Evolutionary conservation across 2,888 invertebrate species (phyloP).

Genomic region (Apotomis capreana): DNA sequence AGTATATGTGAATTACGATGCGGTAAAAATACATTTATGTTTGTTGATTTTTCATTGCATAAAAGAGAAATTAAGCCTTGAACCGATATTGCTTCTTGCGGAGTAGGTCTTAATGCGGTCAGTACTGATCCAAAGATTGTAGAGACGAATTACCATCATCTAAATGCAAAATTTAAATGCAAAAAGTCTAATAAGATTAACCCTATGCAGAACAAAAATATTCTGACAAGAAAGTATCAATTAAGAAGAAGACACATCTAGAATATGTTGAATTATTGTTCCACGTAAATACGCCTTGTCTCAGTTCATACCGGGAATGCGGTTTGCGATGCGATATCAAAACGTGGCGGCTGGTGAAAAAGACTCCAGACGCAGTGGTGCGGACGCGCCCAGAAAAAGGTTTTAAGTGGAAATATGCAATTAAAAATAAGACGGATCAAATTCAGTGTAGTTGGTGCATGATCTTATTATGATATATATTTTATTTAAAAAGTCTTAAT

Average conservation of each 20-base stretch:
- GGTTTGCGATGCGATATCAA: constrained; percentile 43
- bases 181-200: neutral
- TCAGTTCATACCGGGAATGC: constrained; percentile 45
- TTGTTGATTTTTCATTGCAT: no score
- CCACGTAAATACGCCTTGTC: constrained; percentile 14
- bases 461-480: no score
- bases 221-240: constrained; percentile 2
- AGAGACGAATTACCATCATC: no score
- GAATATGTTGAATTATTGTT: neutral
- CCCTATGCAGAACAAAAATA: neutral
- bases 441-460: neutral
- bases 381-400: constrained; percentile 23
- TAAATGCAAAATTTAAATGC: neutral
- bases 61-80: no score
- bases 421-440: constrained; percentile 18
- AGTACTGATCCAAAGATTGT: no score
- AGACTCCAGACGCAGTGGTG: constrained; percentile 34
- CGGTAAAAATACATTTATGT: no score
- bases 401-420: constrained; percentile 28
- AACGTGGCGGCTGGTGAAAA: constrained; percentile 44
- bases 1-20: no score
- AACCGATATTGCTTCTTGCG: no score
- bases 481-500: no score
- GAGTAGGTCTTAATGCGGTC: no score
- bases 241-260: neutral